Evolutionary conservation across 2,113 vertebrate species (phyloP).

Genomic region (Panthera tigris): DNA sequence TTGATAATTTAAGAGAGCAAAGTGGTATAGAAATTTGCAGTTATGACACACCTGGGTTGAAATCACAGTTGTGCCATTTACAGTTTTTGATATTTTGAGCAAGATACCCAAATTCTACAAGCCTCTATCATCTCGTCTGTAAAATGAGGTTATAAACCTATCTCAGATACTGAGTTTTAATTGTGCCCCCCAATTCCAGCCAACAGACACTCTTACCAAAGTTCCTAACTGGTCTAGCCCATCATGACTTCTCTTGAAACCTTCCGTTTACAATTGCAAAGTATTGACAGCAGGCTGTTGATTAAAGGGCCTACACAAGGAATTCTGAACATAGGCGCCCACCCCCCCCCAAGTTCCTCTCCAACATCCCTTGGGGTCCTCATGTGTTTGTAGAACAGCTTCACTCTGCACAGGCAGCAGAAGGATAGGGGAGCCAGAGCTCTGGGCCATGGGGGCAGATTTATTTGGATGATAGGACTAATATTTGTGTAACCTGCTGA

Average conservation of each 20-base stretch:
- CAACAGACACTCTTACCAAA: background rate
- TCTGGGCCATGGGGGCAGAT: slow-evolving; percentile 77
- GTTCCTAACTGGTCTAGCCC: background rate
- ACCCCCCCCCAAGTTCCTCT: background rate
- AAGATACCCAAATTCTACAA: slow-evolving; percentile 30
- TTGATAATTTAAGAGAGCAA: slow-evolving; percentile 54
- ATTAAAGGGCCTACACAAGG: background rate
- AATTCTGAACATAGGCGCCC: background rate
- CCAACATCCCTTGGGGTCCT: slow-evolving; percentile 35
- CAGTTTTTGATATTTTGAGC: slow-evolving; percentile 47
- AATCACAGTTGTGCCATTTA: slow-evolving; percentile 27
- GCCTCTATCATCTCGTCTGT: slow-evolving; percentile 7
- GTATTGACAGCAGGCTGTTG: background rate
- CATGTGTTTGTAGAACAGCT: slow-evolving; percentile 52
- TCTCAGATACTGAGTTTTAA: slow-evolving; percentile 33
- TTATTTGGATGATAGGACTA: slow-evolving; percentile 83
- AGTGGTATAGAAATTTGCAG: background rate
- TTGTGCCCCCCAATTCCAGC: slow-evolving; percentile 1
- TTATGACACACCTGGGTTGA: slow-evolving; percentile 22
- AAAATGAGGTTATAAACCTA: slow-evolving; percentile 21
- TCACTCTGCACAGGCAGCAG: slow-evolving; percentile 64
- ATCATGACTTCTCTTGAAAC: background rate
- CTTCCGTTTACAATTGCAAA: background rate
- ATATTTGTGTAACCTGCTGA: slow-evolving; percentile 84
- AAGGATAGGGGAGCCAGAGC: slow-evolving; percentile 39